Percentiles rank a stretch among this genome's conserved stretches.
These are phyloP conservation scores for Thamnophis elegans DNA, from an alignment of 2,797 vertebrate genomes.

Conservation along the genomic window DNA sequence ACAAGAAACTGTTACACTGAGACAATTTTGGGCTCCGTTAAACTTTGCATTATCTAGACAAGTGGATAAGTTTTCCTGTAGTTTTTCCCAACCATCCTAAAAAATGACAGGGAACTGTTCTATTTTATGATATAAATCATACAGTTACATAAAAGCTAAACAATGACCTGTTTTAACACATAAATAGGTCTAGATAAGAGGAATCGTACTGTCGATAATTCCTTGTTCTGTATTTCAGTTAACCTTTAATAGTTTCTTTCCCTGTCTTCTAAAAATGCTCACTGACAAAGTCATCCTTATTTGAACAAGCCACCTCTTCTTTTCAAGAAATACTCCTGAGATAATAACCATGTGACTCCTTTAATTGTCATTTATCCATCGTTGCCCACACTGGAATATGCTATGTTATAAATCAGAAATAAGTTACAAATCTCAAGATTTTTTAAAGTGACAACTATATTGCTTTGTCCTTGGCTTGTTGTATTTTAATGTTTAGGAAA, in stretches of 20 bases:
- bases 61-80: background rate
- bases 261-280: background rate
- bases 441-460: background rate
- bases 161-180: background rate
- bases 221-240: background rate
- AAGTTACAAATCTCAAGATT: background rate
- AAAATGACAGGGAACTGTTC: background rate
- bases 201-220: background rate
- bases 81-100: background rate
- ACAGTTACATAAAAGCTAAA: background rate
- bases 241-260: background rate
- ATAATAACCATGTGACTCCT: background rate
- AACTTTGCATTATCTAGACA: background rate
- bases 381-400: background rate
- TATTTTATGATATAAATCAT: background rate
- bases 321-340: conserved; percentile 8
- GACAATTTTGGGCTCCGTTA: background rate
- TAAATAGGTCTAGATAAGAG: background rate
- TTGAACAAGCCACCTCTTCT: background rate
- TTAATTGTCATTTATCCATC: background rate
- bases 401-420: background rate
- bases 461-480: background rate
- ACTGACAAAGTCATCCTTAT: background rate
- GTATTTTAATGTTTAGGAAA: background rate
- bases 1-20: background rate